phyloP scores from a whole-genome alignment of 2,888 invertebrate genomes.

The Platycnemis pennipes region DNA sequence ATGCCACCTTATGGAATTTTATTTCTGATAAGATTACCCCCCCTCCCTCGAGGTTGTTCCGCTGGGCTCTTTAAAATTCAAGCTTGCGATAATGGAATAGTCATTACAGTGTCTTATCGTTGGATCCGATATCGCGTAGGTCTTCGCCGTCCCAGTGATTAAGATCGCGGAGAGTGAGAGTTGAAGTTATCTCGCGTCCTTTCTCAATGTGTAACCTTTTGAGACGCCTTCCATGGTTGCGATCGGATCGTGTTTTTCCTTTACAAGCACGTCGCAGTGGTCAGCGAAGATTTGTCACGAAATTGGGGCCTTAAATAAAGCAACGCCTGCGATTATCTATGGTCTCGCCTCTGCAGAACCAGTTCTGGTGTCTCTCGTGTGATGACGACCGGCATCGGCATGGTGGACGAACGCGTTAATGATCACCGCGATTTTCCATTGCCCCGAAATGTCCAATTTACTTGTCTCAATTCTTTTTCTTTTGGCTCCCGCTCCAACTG shows the following conservation, averaged over 20 bases:
- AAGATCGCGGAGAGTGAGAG: background rate
- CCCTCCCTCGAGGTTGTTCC: background rate
- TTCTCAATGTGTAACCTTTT: slow-evolving; percentile 6
- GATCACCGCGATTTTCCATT: background rate
- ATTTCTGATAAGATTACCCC: background rate
- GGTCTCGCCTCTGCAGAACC: slow-evolving; percentile 11
- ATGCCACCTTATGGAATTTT: slow-evolving; percentile 12
- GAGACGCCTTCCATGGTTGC: background rate
- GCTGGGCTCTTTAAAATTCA: slow-evolving; percentile 39
- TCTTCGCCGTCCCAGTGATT: background rate
- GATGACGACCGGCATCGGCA: background rate
- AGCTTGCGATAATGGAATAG: slow-evolving; percentile 17
- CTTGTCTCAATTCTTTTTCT: background rate
- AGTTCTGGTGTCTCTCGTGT: background rate
- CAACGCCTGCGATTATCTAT: slow-evolving; percentile 31
- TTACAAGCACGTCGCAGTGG: slow-evolving; percentile 14
- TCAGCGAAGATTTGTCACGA: slow-evolving; percentile 38
- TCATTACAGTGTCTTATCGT: slow-evolving; percentile 24
- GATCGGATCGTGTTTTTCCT: slow-evolving; percentile 45
- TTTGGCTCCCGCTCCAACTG: background rate
- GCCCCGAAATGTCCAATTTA: background rate
- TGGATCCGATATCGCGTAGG: background rate
- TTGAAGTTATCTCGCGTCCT: slow-evolving; percentile 3
- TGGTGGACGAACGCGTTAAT: background rate
- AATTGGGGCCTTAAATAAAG: slow-evolving; percentile 38